These are phyloP conservation scores for Notechis scutatus DNA, from an alignment of 2,113 vertebrate genomes.

Conservation along the genomic window DNA sequence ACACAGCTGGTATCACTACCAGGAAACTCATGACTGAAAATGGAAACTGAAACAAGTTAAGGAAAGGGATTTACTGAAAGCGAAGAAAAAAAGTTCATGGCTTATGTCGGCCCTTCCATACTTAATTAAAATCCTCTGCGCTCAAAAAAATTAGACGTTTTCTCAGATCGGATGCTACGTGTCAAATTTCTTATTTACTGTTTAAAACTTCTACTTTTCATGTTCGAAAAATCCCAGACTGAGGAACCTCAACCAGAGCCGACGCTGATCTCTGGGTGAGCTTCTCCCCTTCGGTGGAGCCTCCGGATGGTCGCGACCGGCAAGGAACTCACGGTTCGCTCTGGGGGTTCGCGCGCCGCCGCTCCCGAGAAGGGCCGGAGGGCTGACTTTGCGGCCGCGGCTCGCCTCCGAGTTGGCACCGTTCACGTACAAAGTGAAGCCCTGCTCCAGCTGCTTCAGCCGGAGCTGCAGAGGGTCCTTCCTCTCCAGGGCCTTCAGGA, in stretches of 20 bases:
- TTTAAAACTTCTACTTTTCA: background rate
- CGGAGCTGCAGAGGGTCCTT: conserved; percentile 79
- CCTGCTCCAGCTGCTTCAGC: conserved; percentile 85
- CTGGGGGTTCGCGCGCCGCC: conserved; percentile 53
- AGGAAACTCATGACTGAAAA: background rate
- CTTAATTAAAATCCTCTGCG: background rate
- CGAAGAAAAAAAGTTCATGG: background rate
- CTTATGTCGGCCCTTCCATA: background rate
- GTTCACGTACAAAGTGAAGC: conserved; percentile 93
- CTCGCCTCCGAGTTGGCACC: conserved; percentile 84
- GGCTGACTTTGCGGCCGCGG: conserved; percentile 49
- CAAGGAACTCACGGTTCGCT: conserved; percentile 71
- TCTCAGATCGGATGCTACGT: background rate
- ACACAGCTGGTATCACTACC: background rate
- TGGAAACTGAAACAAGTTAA: background rate
- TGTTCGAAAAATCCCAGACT: background rate
- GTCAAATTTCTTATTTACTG: background rate
- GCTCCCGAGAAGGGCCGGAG: conserved; percentile 45
- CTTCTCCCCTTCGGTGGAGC: no score
- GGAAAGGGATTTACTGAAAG: background rate
- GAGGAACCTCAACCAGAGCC: background rate
- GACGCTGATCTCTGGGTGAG: background rate
- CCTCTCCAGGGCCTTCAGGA: conserved; percentile 73
- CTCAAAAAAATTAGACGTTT: background rate
- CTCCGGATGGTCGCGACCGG: background rate